phyloP scores from a whole-genome alignment of 2,797 vertebrate genomes.

The Cirrhinus mrigala region DNA sequence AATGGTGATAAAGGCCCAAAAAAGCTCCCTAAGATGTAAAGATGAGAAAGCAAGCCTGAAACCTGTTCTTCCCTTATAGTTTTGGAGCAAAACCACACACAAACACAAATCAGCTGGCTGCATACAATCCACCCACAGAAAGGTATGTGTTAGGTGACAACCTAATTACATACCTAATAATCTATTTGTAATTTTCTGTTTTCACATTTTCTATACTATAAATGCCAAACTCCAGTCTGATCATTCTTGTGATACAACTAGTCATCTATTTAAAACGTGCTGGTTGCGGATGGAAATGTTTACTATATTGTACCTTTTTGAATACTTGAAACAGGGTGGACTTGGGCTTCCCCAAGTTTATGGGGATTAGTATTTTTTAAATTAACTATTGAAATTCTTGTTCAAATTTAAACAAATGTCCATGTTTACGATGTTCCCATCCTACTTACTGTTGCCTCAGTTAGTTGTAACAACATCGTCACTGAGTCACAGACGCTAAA shows the following conservation, averaged over 20 bases:
- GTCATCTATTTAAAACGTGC: too few relatives aligned
- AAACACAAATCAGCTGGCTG: neutral
- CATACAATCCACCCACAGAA: neutral
- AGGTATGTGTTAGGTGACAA: neutral
- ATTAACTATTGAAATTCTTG: neutral
- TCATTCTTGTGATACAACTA: neutral
- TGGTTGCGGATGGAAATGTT: too few relatives aligned
- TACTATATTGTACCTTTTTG: neutral
- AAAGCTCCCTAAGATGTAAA: neutral
- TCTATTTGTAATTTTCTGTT: neutral
- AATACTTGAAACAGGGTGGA: neutral
- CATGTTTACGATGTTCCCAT: neutral
- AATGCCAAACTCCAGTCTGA: neutral
- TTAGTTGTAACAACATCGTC: too few relatives aligned
- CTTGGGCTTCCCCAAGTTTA: too few relatives aligned
- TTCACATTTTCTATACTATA: neutral
- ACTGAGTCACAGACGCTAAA: neutral
- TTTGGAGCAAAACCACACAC: neutral
- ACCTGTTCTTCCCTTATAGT: neutral
- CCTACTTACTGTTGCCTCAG: neutral
- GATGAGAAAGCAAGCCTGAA: neutral
- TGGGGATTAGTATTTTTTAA: neutral
- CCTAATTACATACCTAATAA: neutral
- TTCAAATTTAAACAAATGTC: neutral
- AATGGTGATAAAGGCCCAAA: neutral